Evolutionary conservation across 2,113 vertebrate genomes (phyloP).

Genomic region (Callorhinus ursinus): DNA sequence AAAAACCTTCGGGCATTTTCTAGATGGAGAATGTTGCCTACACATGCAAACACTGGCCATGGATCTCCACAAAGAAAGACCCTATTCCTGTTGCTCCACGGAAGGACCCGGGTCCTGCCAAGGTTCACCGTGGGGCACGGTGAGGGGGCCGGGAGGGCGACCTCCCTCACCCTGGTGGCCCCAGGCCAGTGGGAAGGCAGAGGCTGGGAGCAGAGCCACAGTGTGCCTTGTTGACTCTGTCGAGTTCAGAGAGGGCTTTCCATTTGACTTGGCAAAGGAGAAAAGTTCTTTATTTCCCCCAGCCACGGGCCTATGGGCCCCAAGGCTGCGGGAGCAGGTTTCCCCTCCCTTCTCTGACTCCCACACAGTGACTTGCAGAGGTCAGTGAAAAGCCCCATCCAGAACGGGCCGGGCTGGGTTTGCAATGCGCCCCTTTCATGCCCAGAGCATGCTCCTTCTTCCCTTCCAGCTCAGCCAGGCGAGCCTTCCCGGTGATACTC

Average conservation of each 20-base stretch:
- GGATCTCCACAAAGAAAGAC: not conserved
- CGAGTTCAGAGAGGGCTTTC: constrained; percentile 64
- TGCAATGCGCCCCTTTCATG: constrained; percentile 66
- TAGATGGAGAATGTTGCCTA: not conserved
- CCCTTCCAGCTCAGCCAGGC: constrained; percentile 43
- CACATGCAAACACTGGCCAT: not conserved
- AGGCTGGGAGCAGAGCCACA: constrained; percentile 45
- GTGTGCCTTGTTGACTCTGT: constrained; percentile 47
- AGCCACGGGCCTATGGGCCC: constrained; percentile 30
- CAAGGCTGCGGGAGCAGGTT: constrained; percentile 24
- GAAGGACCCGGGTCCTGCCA: not conserved
- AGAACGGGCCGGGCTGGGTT: constrained; percentile 62
- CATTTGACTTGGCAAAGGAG: constrained; percentile 73
- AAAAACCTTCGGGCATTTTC: not conserved
- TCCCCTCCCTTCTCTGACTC: constrained; percentile 53
- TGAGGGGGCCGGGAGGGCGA: fast-evolving
- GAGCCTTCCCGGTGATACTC: constrained; percentile 80
- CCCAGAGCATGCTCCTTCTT: not conserved
- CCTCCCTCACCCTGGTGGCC: not conserved
- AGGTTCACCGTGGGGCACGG: not conserved
- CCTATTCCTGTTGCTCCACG: not conserved
- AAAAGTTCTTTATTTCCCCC: constrained; percentile 63
- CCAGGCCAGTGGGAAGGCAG: constrained; percentile 4
- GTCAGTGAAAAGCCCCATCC: constrained; percentile 80
- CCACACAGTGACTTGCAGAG: constrained; percentile 73